A percentile compares a stretch with the other conserved stretches of the same genome.
Evolutionary conservation across 2,797 vertebrate genomes (phyloP).

Genomic region (Coregonus suidteri): DNA sequence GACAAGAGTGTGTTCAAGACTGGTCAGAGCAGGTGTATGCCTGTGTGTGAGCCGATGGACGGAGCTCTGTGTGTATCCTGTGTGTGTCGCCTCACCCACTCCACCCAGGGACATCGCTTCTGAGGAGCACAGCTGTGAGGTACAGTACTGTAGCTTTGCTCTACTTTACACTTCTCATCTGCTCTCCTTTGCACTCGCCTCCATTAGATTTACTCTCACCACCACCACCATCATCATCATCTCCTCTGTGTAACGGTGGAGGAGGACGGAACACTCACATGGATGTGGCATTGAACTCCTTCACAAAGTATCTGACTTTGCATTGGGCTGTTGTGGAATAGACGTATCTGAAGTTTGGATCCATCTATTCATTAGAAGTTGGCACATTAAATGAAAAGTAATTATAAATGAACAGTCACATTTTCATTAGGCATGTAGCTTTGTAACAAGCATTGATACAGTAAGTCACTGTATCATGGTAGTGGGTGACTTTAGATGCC

Average conservation of each 20-base stretch:
- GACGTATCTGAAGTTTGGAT: background rate
- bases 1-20: constrained; percentile 37
- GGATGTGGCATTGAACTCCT: constrained; percentile 27
- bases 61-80: background rate
- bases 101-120: constrained; percentile 54
- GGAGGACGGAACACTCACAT: background rate
- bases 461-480: background rate
- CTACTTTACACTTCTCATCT: constrained; percentile 74
- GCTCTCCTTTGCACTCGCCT: constrained; percentile 44
- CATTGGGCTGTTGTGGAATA: background rate
- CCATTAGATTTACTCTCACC: constrained; percentile 57
- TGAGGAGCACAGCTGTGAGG: constrained; percentile 56
- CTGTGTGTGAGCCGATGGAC: constrained; percentile 32
- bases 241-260: constrained; percentile 13
- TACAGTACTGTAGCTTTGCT: constrained; percentile 67
- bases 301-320: background rate
- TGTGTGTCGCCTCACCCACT: too few relatives aligned
- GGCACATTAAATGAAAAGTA: too few relatives aligned
- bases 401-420: background rate
- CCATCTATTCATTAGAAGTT: too few relatives aligned
- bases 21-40: constrained; percentile 43
- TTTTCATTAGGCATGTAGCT: background rate
- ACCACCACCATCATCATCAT: constrained; percentile 29
- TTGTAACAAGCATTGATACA: background rate
- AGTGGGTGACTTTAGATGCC: background rate